Conservation (phyloP, 2,113 vertebrate species). For the Chloropsis cyanopogon region DNA sequence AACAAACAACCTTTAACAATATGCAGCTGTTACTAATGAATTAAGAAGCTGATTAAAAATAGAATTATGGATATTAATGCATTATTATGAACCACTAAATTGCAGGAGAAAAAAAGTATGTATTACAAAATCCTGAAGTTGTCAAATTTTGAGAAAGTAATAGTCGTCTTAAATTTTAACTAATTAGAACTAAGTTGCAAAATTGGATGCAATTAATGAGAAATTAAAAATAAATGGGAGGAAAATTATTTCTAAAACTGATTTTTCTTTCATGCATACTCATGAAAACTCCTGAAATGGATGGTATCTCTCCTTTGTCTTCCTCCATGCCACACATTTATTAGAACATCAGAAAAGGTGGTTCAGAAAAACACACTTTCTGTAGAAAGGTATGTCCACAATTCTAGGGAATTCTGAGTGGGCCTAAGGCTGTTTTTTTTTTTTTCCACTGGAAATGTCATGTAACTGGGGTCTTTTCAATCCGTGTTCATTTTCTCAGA, state of each 20-base stretch:
- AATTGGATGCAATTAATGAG: not conserved
- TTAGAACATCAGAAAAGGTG: not conserved
- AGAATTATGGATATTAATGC: slow-evolving; percentile 36
- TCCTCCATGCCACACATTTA: not conserved
- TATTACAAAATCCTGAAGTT: not conserved
- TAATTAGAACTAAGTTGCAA: slow-evolving; percentile 16
- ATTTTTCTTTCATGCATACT: not conserved
- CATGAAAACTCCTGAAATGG: not conserved
- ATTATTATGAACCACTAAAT: slow-evolving; percentile 34
- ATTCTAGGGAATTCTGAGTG: not conserved
- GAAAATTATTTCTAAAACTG: not conserved
- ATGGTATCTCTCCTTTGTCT: not conserved
- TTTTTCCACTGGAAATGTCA: slow-evolving; percentile 22
- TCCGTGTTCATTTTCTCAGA: slow-evolving; percentile 40
- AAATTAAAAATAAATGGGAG: not conserved
- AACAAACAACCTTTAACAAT: slow-evolving; percentile 27
- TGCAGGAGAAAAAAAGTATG: not conserved
- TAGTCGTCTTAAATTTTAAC: not conserved
- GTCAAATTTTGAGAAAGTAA: slow-evolving; percentile 31
- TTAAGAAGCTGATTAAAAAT: slow-evolving; percentile 34
- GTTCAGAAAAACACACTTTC: not conserved
- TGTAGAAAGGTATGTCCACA: not conserved
- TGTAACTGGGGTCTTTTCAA: slow-evolving; percentile 46
- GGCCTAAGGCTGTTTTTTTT: not conserved
- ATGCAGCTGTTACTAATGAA: slow-evolving; percentile 45